These are phyloP conservation scores for Acrossocheilus wenchowensis DNA, from an alignment of 2,797 vertebrate genomes.

Conservation along the genomic window DNA sequence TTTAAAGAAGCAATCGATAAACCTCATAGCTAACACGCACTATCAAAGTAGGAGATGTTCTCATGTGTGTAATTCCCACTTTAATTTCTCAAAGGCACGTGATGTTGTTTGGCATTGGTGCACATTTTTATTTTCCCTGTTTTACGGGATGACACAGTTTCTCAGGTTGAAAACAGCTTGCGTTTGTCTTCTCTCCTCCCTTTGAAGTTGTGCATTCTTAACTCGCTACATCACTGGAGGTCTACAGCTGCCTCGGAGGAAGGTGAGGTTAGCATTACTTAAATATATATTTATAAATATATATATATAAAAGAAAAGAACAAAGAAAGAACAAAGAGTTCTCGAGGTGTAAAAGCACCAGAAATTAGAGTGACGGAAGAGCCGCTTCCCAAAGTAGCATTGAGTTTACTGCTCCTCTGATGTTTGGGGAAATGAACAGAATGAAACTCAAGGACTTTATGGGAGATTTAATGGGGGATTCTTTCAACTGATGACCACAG, in stretches of 20 bases:
- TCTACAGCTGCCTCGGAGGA: constrained; percentile 71
- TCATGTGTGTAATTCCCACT: constrained; percentile 61
- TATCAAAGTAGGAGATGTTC: constrained; percentile 63
- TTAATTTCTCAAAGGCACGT: neutral
- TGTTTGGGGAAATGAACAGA: constrained; percentile 50
- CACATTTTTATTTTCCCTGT: neutral
- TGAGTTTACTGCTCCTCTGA: constrained; percentile 15
- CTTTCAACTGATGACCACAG: constrained; percentile 53
- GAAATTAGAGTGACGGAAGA: constrained; percentile 50
- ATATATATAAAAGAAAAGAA: constrained; percentile 36
- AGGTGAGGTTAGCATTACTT: constrained; percentile 67
- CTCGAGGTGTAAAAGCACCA: constrained; percentile 20
- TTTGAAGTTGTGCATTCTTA: constrained; percentile 81
- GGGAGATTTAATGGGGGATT: constrained; percentile 34
- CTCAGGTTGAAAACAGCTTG: constrained; percentile 67
- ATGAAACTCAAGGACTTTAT: constrained; percentile 48
- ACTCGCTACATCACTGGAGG: constrained; percentile 74
- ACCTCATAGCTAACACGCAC: constrained; percentile 52
- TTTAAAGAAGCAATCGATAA: constrained; percentile 62
- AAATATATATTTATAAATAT: constrained; percentile 43
- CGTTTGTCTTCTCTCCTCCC: constrained; percentile 70
- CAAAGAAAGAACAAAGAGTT: constrained; percentile 49
- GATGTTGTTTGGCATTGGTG: neutral
- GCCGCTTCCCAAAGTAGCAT: constrained; percentile 46
- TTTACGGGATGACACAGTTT: constrained; percentile 68